Evolutionary conservation across 2,888 invertebrate genomes (phyloP), one percentile per base, ranked within the genome.

Genomic region (Iselma pallidipennis): DNA sequence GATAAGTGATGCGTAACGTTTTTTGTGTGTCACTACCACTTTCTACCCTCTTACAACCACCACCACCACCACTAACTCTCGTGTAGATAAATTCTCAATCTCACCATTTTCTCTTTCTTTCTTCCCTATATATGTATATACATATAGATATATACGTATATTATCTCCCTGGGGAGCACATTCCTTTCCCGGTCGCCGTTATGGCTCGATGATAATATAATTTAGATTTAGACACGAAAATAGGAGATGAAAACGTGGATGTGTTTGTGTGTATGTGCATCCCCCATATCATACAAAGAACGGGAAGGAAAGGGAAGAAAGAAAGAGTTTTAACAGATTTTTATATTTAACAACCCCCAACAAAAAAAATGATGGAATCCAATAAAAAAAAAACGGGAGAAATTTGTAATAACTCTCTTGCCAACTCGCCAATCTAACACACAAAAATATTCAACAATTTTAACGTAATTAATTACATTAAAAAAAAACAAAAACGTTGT

Each of bases 201-300:
- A 64, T 63, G 57, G 48, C 55, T 61, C 61, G 65, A 65, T 65
- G 65, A 65, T 65, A 61, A 65, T 65, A 65, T 61, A 65, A 61
- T 65, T 65, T 65, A 61, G 57, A 56, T 59, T 63, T 59, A 65
- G 61, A 58, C 58, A 58, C 58, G 60, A 59, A 53, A 55, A 59
- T 63, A 63, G 37, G 19, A 37, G 37, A 16, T 19, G 37, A 0
- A 19, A 37, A 37, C n/a, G n/a, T n/a, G n/a, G n/a, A n/a, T 37
- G 16, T 37, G 19, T 37, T 14, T 37, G 37, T 37, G 33, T 33
- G 33, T 33, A 6, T 26, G n/a, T 26, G 33, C 33, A 33, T 14
- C 33, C 33, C 33, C 33, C 33, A 37, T 37, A 16, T 37, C 16
- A 16, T 2, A 37, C 37, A 37, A 37, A n/a, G n/a, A n/a, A n/a